Evolutionary conservation across 2,113 vertebrate genomes (phyloP).

Genomic region (Aegotheles bennettii): DNA sequence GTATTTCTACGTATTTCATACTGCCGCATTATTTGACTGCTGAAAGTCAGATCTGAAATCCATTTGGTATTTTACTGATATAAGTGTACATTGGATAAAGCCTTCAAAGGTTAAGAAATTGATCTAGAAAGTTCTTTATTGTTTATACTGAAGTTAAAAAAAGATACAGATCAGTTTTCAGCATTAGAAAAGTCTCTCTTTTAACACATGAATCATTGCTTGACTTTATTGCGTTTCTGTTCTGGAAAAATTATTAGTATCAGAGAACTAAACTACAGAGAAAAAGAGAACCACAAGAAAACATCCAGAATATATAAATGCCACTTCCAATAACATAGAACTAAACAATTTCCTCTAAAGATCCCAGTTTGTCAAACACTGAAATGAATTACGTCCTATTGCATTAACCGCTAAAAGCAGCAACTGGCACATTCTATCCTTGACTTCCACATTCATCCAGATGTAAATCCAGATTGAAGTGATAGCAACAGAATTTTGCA

Average conservation of each 20-base stretch:
- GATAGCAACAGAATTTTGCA: constrained; percentile 14
- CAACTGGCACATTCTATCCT: background rate
- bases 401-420: constrained; percentile 7
- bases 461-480: background rate
- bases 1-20: background rate
- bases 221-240: background rate
- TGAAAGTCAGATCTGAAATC: background rate
- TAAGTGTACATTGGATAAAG: background rate
- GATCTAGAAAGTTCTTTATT: background rate
- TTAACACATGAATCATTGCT: background rate
- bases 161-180: background rate
- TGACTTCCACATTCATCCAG: background rate
- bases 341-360: constrained; percentile 37
- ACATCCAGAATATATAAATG: constrained; percentile 17
- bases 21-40: background rate
- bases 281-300: background rate
- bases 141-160: background rate
- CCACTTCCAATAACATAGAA: constrained; percentile 7
- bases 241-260: constrained; percentile 21
- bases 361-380: constrained; percentile 17
- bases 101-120: background rate
- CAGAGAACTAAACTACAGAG: background rate
- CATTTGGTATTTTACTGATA: background rate
- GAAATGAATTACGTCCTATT: constrained; percentile 15
- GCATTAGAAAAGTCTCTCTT: background rate